A percentile compares a stretch with the other conserved stretches of the same genome.
Evolutionary conservation across 2,113 vertebrate genomes (phyloP).

Genomic region (Asarcornis scutulata): DNA sequence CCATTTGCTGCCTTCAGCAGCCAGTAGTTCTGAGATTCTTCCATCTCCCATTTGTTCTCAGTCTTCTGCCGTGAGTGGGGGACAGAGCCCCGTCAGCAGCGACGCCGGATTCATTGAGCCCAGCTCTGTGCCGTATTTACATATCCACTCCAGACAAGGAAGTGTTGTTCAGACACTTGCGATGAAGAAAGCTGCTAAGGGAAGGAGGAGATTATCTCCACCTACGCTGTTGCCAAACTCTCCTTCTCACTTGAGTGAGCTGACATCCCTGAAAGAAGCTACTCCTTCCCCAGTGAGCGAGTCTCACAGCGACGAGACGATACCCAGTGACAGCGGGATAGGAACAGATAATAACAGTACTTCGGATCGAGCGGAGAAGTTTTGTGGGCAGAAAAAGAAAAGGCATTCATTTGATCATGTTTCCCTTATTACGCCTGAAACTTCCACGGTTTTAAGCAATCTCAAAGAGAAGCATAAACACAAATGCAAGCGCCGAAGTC

Average conservation of each 20-base stretch:
- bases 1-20: slow-evolving; percentile 79
- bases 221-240: slow-evolving; percentile 83
- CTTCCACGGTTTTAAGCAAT: slow-evolving; percentile 71
- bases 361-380: slow-evolving; percentile 87
- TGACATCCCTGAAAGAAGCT: slow-evolving; percentile 86
- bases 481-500: slow-evolving; percentile 88
- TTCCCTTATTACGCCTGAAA: slow-evolving; percentile 77
- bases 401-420: slow-evolving; percentile 87
- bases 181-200: slow-evolving; percentile 85
- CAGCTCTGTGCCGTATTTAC: slow-evolving; percentile 86
- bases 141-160: slow-evolving; percentile 77
- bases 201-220: slow-evolving; percentile 77
- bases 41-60: slow-evolving; percentile 89
- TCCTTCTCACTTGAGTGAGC: slow-evolving; percentile 89
- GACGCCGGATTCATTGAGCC: slow-evolving; percentile 91
- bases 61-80: slow-evolving; percentile 84
- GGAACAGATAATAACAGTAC: slow-evolving; percentile 93
- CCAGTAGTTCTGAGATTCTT: slow-evolving; percentile 81
- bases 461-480: slow-evolving; percentile 95
- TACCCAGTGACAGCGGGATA: slow-evolving; percentile 92
- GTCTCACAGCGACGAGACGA: slow-evolving; percentile 92
- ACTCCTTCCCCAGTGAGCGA: slow-evolving; percentile 95
- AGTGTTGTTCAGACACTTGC: slow-evolving; percentile 84
- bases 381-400: slow-evolving; percentile 81
- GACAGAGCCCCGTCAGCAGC: slow-evolving; percentile 89